Base-by-base conservation (phyloP, 2,113 vertebrate genomes). In the Onychostruthus taczanowskii region DNA sequence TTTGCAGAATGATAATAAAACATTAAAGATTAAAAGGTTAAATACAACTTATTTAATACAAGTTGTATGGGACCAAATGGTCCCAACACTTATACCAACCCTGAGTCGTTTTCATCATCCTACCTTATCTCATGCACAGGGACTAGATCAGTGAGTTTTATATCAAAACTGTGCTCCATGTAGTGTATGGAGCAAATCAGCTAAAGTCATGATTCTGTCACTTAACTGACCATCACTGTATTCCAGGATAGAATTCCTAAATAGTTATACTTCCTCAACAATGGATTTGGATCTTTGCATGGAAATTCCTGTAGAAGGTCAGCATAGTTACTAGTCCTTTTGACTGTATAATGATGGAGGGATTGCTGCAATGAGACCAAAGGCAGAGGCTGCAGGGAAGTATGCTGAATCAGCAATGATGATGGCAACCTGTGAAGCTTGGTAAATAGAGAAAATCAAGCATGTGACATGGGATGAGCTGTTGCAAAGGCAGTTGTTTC, bases 161-260 rank as follows among this genome's bases (percentile, higher is more conserved):
- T 24, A 55, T 67, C 33, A 76, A 17, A 30, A 23, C 47, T 4
- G 0, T 69, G 30, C 14, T 88, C 46, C 1, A 0, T 13, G 5
- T 16, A 80, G 33, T 27, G 4, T 17, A 16, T 69, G 15, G 67
- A 81, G 47, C 27, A 87, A 9, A 5, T 44, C 18, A 35, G 31
- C 13, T 89, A 1, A n/a, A 68, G 53, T 62, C 23, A 37, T 27
- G 28, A 41, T 69, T 85, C 72, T 86, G 35, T 58, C 31, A 27
- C 37, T 80, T 37, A 86, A 41, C 4, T 73, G 46, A 83, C 16
- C 14, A 44, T 67, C 43, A 28, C 13, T 21, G 9, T 72, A 31
- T 75, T 78, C 19, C 33, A 56, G 61, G 69, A 43, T n/a, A 53
- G 47, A 79, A 67, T 53, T 80, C 27, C n/a, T 49, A 35, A 67